Evolutionary conservation across 2,888 invertebrate species (phyloP).

Genomic region (Oligia latruncula): DNA sequence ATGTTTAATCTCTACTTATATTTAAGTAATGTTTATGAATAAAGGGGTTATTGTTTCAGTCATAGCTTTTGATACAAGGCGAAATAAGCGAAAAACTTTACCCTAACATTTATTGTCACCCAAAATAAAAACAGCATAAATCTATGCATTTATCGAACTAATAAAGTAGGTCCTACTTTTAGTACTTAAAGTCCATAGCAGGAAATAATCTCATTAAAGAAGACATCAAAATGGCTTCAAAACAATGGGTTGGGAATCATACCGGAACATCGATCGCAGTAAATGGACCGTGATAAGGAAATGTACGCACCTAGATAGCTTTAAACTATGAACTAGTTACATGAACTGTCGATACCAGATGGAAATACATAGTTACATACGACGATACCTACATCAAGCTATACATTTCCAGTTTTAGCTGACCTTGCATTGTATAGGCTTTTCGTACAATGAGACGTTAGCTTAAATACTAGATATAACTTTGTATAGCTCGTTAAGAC

Average conservation of each 20-base stretch:
- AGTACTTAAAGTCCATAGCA: constrained; percentile 4
- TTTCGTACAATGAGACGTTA: too few species aligned
- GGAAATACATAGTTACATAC: neutral
- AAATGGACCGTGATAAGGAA: constrained; percentile 58
- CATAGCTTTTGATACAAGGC: neutral
- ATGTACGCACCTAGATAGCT: constrained; percentile 18
- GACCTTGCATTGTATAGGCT: too few species aligned
- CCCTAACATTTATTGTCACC: neutral
- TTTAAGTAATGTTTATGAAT: too few species aligned
- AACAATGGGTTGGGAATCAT: constrained; percentile 65
- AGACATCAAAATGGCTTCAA: constrained; percentile 56
- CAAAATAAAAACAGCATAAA: neutral
- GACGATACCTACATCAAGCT: too few species aligned
- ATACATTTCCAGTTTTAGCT: too few species aligned
- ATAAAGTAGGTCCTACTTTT: constrained; percentile 7
- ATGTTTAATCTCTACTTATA: too few species aligned
- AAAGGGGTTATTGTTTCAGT: neutral
- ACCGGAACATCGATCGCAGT: constrained; percentile 42
- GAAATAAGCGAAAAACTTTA: neutral
- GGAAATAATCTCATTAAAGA: constrained; percentile 50
- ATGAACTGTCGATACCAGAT: constrained; percentile 17
- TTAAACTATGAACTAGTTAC: constrained; percentile 39
- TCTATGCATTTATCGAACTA: too few species aligned
- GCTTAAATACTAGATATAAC: too few species aligned
- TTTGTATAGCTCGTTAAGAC: too few species aligned